Conservation (phyloP, 2,888 invertebrate species). For the Baronia brevicornis region DNA sequence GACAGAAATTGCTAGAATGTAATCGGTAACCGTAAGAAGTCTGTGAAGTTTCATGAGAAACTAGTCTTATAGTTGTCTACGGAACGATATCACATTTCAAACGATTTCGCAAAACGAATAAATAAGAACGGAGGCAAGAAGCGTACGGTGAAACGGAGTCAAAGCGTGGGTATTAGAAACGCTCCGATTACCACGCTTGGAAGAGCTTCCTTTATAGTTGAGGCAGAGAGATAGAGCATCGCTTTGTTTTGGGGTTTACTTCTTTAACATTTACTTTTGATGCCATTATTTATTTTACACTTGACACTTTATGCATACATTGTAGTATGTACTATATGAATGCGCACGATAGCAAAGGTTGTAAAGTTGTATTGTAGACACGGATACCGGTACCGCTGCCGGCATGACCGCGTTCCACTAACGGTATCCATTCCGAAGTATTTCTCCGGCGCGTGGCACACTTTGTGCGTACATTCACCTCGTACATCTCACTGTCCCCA, state of each 20-base stretch:
- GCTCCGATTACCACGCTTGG: conserved; percentile 70
- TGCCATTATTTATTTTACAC: neutral
- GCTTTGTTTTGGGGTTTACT: conserved; percentile 1
- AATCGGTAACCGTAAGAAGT: conserved; percentile 62
- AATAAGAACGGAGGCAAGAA: conserved; percentile 71
- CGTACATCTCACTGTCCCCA: conserved; percentile 54
- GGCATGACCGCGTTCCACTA: conserved; percentile 73
- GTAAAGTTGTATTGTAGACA: conserved; percentile 37
- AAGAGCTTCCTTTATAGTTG: conserved; percentile 33
- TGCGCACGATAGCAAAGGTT: too few species aligned
- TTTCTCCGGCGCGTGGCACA: conserved; percentile 72
- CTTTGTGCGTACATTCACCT: conserved; percentile 74
- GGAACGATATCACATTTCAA: conserved; percentile 73
- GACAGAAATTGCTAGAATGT: conserved; percentile 53
- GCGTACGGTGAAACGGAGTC: conserved; percentile 73
- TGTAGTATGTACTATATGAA: too few species aligned
- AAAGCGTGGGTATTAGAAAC: conserved; percentile 74
- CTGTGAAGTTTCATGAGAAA: conserved; percentile 67
- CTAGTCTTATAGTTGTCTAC: conserved; percentile 49
- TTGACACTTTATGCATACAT: neutral
- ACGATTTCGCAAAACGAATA: conserved; percentile 74
- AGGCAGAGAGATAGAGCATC: conserved; percentile 16
- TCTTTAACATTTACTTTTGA: neutral
- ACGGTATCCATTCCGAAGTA: conserved; percentile 71
- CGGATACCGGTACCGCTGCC: conserved; percentile 53